Base-by-base conservation (phyloP, 2,797 vertebrate species). In the Hirundo rustica region DNA sequence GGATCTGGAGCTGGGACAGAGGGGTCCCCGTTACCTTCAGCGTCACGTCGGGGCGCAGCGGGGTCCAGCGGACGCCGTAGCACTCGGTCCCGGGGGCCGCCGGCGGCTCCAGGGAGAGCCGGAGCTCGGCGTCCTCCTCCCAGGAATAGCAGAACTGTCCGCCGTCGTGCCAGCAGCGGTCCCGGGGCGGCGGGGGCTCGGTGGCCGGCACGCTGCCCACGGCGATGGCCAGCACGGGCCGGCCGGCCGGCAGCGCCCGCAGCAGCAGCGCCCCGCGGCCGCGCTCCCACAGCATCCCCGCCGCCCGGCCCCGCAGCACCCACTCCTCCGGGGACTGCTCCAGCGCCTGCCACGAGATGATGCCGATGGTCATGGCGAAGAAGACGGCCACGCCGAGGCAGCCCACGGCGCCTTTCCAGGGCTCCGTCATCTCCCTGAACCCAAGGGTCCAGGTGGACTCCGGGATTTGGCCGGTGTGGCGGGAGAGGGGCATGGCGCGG, bases 311-410 rank as follows among this genome's bases (percentile, higher is more conserved):
- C 89, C 98, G 98, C 92, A 99, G 98, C 97, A 99, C 98, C 99
- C 99, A 99, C 98, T 99, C 98, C 95, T 99, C 99, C 89, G 98
- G 98, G 13, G 99, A 93, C 98, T 99, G 98, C 97, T 99, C 99
- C 98, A 99, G 98, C 44, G 99, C 99, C 98, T 99, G 99, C 99
- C 99, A 99, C 87, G 99, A 99, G 90, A 99, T 99, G 97, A 99
- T 99, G 92, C 99, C 99, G 72, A 99, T 99, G 85, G 99, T 99
- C 99, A 99, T 99, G 62, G 99, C 97, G 64, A 99, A 99, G 97
- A 99, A 99, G 74, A 99, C 93, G 30, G 98, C 98, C 62, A 99
- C 99, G 26, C 99, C 99, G 53, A 99, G 97, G 93, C 99, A 99
- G 81, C 98, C 99, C 25, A 99, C 95, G 9, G 98, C 98, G 23